These are phyloP conservation scores for Agrochola circellaris DNA, from an alignment of 2,888 invertebrate species.

Conservation along the genomic window DNA sequence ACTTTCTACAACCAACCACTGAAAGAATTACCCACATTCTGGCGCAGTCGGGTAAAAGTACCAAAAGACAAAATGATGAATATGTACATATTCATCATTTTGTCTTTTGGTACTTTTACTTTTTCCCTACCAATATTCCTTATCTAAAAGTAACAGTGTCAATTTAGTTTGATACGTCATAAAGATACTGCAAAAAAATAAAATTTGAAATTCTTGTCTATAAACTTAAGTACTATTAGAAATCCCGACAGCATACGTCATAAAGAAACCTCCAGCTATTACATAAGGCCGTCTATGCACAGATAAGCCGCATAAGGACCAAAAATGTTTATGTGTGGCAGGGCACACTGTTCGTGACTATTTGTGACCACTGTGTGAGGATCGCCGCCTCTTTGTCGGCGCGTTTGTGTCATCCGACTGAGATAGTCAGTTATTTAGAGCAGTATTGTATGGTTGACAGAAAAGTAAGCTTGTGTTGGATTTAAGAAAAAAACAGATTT, in stretches of 20 bases:
- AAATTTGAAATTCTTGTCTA: background rate
- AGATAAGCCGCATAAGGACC: constrained; percentile 57
- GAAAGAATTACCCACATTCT: background rate
- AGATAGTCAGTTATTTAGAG: constrained; percentile 60
- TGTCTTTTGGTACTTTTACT: background rate
- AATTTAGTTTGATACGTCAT: background rate
- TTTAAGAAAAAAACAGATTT: background rate
- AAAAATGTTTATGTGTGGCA: constrained; percentile 67
- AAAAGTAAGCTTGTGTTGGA: constrained; percentile 27
- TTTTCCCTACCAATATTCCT: no score
- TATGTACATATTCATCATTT: background rate
- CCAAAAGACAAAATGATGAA: background rate
- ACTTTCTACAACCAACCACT: background rate
- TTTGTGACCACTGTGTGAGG: constrained; percentile 67
- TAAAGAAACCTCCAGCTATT: constrained; percentile 17
- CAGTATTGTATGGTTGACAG: constrained; percentile 49
- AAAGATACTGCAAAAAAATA: background rate
- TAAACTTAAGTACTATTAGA: background rate
- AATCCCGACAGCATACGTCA: constrained; percentile 11
- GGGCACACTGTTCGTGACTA: constrained; percentile 20
- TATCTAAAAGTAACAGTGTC: background rate
- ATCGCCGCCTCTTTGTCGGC: constrained; percentile 70
- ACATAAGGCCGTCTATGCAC: constrained; percentile 18
- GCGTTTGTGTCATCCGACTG: constrained; percentile 63
- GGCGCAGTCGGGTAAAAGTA: background rate